These are phyloP conservation scores for Euplagia quadripunctaria DNA, from an alignment of 2,888 invertebrate species.

Conservation along the genomic window DNA sequence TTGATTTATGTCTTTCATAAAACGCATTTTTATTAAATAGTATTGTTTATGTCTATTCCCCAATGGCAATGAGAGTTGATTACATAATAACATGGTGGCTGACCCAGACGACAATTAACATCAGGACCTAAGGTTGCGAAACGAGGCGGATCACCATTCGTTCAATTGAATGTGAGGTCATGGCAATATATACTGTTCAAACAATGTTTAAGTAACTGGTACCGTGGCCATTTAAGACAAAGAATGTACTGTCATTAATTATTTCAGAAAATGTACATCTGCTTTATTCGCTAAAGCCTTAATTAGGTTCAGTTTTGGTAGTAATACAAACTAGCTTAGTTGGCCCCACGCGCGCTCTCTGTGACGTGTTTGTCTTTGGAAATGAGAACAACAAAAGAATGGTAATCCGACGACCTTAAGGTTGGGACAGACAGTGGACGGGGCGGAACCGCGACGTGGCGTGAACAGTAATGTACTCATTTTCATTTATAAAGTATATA, in stretches of 20 bases:
- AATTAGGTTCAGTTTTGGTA: too few relatives aligned
- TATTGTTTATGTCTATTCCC: constrained; percentile 41
- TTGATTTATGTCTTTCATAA: constrained; percentile 21
- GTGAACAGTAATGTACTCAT: too few relatives aligned
- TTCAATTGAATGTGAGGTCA: background rate
- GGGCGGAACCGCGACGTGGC: too few relatives aligned
- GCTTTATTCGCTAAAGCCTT: too few relatives aligned
- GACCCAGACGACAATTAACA: constrained; percentile 52
- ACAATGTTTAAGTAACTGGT: background rate
- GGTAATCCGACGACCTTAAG: too few relatives aligned
- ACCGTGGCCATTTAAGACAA: background rate
- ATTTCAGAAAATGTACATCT: too few relatives aligned
- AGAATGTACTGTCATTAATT: background rate
- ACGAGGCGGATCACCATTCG: constrained; percentile 25
- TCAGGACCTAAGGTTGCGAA: constrained; percentile 42
- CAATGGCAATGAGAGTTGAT: constrained; percentile 49
- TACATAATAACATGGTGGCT: constrained; percentile 50
- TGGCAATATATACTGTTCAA: background rate
- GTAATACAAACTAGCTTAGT: too few relatives aligned
- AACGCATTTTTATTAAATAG: constrained; percentile 28
- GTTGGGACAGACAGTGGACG: too few relatives aligned
- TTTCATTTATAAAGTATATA: too few relatives aligned
- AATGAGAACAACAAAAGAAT: too few relatives aligned
- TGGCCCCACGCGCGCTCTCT: too few relatives aligned
- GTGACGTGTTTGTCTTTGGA: too few relatives aligned